Conservation (phyloP, 2,888 invertebrate species). For the Amphimallon solstitiale region DNA sequence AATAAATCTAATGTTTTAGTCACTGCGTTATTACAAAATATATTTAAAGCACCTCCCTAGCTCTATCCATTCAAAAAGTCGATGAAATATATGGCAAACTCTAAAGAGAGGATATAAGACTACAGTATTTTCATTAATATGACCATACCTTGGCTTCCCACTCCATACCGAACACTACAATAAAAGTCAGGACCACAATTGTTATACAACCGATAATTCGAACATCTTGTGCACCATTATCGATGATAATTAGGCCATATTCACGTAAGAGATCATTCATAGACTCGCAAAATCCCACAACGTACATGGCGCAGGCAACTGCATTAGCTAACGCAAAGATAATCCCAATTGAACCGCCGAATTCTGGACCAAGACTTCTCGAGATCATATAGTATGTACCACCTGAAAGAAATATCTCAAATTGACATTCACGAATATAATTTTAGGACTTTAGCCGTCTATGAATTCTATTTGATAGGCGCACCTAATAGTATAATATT, state of each 20-base stretch:
- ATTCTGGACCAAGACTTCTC: constrained; percentile 95
- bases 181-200: constrained; percentile 81
- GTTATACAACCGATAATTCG: constrained; percentile 88
- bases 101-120: too few relatives aligned
- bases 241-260: constrained; percentile 70
- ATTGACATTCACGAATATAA: background rate
- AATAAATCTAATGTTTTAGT: too few relatives aligned
- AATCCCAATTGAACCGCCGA: constrained; percentile 94
- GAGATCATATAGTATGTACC: constrained; percentile 99
- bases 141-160: constrained; percentile 89
- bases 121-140: background rate
- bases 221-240: constrained; percentile 76
- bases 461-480: too few relatives aligned
- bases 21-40: too few relatives aligned
- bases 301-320: constrained; percentile 96
- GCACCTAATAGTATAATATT: too few relatives aligned
- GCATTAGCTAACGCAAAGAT: constrained; percentile 97
- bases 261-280: constrained; percentile 75
- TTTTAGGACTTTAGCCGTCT: background rate
- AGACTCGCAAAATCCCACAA: constrained; percentile 97
- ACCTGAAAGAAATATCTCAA: constrained; percentile 67
- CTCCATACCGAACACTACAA: constrained; percentile 95
- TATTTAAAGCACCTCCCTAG: too few relatives aligned
- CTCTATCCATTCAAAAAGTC: too few relatives aligned
- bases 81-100: too few relatives aligned